Conservation (phyloP, 2,113 vertebrate species). For the Triplophysa siluroides region DNA sequence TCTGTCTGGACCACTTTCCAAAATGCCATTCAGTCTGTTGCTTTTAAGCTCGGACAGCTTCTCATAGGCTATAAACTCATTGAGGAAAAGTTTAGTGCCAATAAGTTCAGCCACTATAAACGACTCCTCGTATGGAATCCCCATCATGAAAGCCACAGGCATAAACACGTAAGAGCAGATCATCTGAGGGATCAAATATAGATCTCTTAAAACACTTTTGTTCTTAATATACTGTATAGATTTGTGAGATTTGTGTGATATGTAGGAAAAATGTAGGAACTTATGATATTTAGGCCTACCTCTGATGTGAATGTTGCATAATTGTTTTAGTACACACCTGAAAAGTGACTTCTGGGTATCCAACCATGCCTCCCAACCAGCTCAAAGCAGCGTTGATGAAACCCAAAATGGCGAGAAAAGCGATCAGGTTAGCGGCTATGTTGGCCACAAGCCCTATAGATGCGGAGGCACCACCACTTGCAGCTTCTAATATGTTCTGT, state of each 20-base stretch:
- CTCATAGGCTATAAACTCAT: slow-evolving; percentile 92
- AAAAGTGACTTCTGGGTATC: slow-evolving; percentile 81
- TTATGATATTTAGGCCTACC: too few relatives aligned
- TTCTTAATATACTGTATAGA: not conserved
- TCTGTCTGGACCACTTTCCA: slow-evolving; percentile 63
- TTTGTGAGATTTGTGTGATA: not conserved
- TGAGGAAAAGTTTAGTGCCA: slow-evolving; percentile 92
- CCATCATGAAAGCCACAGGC: slow-evolving; percentile 93
- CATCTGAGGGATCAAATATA: slow-evolving; percentile 68
- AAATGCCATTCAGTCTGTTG: slow-evolving; percentile 75
- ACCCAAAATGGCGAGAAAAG: slow-evolving; percentile 85
- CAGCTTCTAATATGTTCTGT: slow-evolving; percentile 88
- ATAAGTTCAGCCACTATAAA: slow-evolving; percentile 84
- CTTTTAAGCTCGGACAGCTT: slow-evolving; percentile 78
- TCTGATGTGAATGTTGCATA: not conserved
- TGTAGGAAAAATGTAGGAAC: too few relatives aligned
- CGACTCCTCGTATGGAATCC: slow-evolving; percentile 82
- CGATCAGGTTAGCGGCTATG: slow-evolving; percentile 88
- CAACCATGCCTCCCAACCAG: slow-evolving; percentile 89
- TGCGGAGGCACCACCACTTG: slow-evolving; percentile 81
- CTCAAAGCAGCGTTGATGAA: slow-evolving; percentile 84
- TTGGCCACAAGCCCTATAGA: slow-evolving; percentile 85
- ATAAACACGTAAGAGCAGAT: slow-evolving; percentile 92
- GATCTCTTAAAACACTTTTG: slow-evolving; percentile 5
- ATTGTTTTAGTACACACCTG: slow-evolving; percentile 73